phyloP scores from a whole-genome alignment of 1,140 invertebrate genomes.

The Formica exsecta region DNA sequence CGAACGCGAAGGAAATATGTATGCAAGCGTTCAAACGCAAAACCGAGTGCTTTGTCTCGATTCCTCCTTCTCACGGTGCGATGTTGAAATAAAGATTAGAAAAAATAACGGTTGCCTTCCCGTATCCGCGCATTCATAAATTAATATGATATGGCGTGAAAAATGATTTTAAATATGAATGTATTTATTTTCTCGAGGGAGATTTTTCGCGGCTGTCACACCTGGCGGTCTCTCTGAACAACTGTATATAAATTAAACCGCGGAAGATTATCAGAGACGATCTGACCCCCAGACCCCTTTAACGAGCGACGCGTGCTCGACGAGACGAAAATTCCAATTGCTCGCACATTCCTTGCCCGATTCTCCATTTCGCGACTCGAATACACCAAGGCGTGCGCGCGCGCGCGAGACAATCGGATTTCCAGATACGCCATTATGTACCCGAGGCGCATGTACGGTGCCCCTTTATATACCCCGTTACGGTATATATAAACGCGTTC shows the following conservation, averaged over 20 bases:
- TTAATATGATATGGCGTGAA: not conserved
- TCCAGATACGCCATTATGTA: conserved; percentile 61
- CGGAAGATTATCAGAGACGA: not conserved
- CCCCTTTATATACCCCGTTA: conserved; percentile 58
- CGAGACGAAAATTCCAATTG: conserved; percentile 2
- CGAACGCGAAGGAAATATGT: too few species aligned
- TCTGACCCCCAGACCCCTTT: conserved; percentile 55
- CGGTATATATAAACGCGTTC: conserved; percentile 67
- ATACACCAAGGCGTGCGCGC: not conserved
- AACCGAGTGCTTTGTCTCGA: too few species aligned
- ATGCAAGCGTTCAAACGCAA: too few species aligned
- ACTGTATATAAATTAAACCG: not conserved
- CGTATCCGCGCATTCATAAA: not conserved
- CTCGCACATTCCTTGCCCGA: not conserved
- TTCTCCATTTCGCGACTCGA: conserved; percentile 12
- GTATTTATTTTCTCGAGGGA: too few species aligned
- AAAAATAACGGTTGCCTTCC: not conserved
- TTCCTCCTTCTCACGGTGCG: not conserved
- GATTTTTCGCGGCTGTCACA: too few species aligned
- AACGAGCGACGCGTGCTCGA: conserved; percentile 1
- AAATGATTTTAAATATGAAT: not conserved
- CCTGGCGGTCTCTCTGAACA: too few species aligned
- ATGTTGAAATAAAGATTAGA: not conserved
- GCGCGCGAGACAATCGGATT: conserved; percentile 55
- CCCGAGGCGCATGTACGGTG: conserved; percentile 32